Evolutionary conservation across 2,888 invertebrate species (phyloP), one percentile per base, ranked within the genome.

Genomic region (Drosophila rubida): DNA sequence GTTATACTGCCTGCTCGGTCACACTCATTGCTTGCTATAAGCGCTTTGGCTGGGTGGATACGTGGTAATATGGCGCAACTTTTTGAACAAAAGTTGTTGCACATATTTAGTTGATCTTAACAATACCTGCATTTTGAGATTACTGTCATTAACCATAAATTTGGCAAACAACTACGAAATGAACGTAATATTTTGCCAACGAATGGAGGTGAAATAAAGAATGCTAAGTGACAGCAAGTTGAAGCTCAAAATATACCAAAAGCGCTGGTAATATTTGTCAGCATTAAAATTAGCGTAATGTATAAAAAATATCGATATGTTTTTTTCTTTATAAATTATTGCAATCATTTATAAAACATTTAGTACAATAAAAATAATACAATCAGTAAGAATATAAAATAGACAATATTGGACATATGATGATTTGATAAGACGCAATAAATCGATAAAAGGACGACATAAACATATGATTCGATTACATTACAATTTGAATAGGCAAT

Each of bases 401-500:
- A 2, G 19, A 19, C 19, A 19, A 19, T 19, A 19, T 19, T 19
- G 19, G 19, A 19, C 19, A 19, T 19, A 3, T 19, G 1, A 19
- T 2, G 1, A 14, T 22, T 54, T 1, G 13, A 13, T 5, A 0
- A 3, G 3, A 2, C 39, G 4, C 1, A 30, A 30, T 30, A 30
- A 30, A 30, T 30, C 30, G 30, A 30, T 30, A 30, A 27, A 7
- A 14, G 25, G 1, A 13, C 5, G 4, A 27, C 9, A 30, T 4
- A 30, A 2, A 27, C 9, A 30, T 4, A 30, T 30, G 11, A n/a
- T 37, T 39, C 44, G 50, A 63, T 63, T 5, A 8, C 16, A 25
- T n/a, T 19, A 25, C 9, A 57, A 41, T 41, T 49, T 23, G 25
- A 6, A 39, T 46, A 58, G 16, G 45, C 45, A 25, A 46, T 25